Conservation (phyloP, 2,113 vertebrate genomes). For the Pycnonotus jocosus region DNA sequence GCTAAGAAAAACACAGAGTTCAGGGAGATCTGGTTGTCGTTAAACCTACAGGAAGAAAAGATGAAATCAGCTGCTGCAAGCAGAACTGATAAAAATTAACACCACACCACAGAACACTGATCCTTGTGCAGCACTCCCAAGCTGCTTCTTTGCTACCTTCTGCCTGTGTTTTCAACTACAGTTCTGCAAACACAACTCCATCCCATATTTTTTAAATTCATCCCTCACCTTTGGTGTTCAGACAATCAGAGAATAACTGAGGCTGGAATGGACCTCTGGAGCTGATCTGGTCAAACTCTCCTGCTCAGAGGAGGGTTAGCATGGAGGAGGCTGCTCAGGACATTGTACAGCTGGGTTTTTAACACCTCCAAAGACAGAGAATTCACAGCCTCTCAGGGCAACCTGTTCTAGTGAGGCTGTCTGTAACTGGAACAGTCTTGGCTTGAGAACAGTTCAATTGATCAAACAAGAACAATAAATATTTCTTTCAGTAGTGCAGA, state of each 20-base stretch:
- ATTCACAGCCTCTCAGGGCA: not conserved
- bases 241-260: not conserved
- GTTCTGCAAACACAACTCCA: not conserved
- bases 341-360: not conserved
- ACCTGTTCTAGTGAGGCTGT: not conserved
- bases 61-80: not conserved
- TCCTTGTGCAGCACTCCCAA: not conserved
- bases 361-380: not conserved
- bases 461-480: not conserved
- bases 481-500: not conserved
- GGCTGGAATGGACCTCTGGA: not conserved
- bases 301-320: not conserved
- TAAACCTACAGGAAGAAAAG: constrained; percentile 68
- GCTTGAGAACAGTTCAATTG: not conserved
- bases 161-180: not conserved
- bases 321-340: not conserved
- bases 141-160: not conserved
- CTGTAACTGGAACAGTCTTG: not conserved
- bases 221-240: not conserved
- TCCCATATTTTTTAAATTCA: not conserved
- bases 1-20: constrained; percentile 65
- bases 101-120: rapidly evolving
- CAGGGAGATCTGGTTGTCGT: constrained; percentile 74
- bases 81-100: not conserved
- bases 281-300: not conserved